These are phyloP conservation scores for Hylomyscus alleni DNA, from an alignment of 2,797 vertebrate species.

Conservation along the genomic window DNA sequence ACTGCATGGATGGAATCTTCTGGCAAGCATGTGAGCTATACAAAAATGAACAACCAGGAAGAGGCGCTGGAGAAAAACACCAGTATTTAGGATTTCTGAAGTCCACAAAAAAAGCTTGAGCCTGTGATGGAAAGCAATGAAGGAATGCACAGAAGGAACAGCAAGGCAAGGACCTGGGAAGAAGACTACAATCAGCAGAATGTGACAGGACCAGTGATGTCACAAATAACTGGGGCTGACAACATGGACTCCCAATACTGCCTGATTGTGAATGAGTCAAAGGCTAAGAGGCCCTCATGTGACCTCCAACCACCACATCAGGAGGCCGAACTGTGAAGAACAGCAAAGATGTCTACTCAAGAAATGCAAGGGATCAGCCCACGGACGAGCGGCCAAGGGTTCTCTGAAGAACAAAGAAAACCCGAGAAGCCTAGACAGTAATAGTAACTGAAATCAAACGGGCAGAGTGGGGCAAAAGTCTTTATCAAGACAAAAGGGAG, in stretches of 20 bases:
- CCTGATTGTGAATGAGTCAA: accelerated
- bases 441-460: neutral
- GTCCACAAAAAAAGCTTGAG: neutral
- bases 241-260: neutral
- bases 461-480: neutral
- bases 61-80: neutral
- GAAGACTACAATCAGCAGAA: neutral
- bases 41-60: neutral
- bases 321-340: neutral
- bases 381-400: neutral
- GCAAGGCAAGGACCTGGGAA: neutral
- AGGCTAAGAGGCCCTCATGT: neutral
- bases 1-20: neutral
- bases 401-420: neutral
- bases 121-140: neutral
- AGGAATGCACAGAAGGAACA: neutral
- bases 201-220: neutral
- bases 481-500: conserved; percentile 16
- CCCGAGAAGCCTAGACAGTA: neutral
- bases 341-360: neutral
- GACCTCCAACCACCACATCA: accelerated
- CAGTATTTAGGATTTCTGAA: neutral
- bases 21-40: too few relatives aligned
- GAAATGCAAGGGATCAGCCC: neutral
- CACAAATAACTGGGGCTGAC: neutral